Evolutionary conservation across 2,888 invertebrate genomes (phyloP), one percentile per base, ranked within the genome.

Genomic region (Bembecia ichneumoniformis): DNA sequence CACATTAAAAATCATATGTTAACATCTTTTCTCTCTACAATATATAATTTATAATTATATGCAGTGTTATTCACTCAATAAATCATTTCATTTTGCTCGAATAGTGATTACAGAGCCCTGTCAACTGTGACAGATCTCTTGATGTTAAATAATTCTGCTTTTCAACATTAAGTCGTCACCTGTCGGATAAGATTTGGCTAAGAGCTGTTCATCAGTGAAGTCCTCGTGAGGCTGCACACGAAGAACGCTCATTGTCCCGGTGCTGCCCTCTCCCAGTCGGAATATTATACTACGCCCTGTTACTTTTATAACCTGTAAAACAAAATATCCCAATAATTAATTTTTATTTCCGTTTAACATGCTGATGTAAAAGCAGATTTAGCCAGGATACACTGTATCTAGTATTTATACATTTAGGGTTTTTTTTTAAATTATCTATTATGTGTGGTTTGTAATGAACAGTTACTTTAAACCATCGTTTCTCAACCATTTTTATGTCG

Each of bases 131-230:
- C n/a, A n/a, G n/a, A n/a, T n/a, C n/a, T n/a, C n/a, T n/a, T 40
- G 7, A 5, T 11, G 4, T 40, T 40, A 40, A n/a, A n/a, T n/a
- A n/a, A n/a, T n/a, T n/a, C n/a, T n/a, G n/a, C n/a, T n/a, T n/a
- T n/a, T 40, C 7, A 36, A n/a, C 7, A 40, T 40, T 40, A n/a
- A 14, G 36, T 3, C 54, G 67, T 68, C 58, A 71, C 89, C 89
- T 14, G 82, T 58, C 0, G 87, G 82, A 57, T 88, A 88, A 40
- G 87, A 80, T 57, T 81, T 74, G 51, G 71, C 68, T 58, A 91
- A 60, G 35, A 87, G 63, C 54, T 87, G 63, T 52, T 84, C 82
- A 13, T 88, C 78, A 14, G 73, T 66, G 0, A 82, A 59, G 16
- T 84, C 74, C 50, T 81, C 79, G 46, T 79, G 63, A 3, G 77